Conservation (phyloP, 2,113 vertebrate species). For the Phalacrocorax pelagicus region DNA sequence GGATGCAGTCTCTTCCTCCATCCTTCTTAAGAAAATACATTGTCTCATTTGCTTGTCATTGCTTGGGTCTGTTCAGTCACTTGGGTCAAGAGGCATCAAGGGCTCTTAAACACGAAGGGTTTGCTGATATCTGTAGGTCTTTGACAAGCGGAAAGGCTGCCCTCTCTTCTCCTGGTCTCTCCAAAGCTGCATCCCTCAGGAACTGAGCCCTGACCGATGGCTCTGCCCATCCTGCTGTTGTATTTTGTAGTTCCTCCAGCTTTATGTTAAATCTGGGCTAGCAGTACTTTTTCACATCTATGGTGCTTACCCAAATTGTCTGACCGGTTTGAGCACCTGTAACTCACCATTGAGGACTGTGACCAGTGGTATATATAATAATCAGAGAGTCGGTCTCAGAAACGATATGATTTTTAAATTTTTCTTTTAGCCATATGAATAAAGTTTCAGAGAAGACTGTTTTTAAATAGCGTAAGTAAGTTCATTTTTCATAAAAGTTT, state of each 20-base stretch:
- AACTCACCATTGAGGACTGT: neutral
- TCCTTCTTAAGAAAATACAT: neutral
- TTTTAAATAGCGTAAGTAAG: neutral
- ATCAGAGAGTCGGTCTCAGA: neutral
- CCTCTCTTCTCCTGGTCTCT: neutral
- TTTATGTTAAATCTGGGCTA: neutral
- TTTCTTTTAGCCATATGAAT: neutral
- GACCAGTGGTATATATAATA: too few species aligned
- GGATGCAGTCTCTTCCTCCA: neutral
- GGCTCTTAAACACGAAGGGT: neutral
- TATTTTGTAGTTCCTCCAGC: neutral
- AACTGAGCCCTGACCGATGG: neutral
- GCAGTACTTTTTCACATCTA: neutral
- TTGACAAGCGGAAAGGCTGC: neutral
- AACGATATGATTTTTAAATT: neutral
- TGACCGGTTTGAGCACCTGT: neutral
- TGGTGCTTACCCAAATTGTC: too few species aligned
- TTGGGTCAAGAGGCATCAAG: fast-evolving
- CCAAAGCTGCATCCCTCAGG: neutral
- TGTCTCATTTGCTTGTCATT: neutral
- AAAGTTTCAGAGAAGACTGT: neutral
- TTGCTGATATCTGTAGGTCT: neutral
- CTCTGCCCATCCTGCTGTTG: neutral
- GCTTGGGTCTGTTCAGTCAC: neutral
- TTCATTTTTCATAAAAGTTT: neutral